These are phyloP conservation scores for Echiichthys vipera DNA, from an alignment of 2,797 vertebrate species.

Conservation along the genomic window DNA sequence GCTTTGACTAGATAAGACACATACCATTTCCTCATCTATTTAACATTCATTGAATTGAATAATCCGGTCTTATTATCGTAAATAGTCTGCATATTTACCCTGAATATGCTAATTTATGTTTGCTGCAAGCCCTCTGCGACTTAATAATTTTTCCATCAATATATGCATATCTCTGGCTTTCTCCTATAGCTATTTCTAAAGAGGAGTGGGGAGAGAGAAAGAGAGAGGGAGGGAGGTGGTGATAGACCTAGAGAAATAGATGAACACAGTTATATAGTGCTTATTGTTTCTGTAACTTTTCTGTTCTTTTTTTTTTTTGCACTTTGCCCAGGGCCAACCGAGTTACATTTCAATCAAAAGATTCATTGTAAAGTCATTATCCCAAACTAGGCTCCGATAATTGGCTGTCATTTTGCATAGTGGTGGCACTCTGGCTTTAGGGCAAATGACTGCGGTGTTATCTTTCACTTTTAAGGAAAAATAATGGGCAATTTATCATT, in stretches of 20 bases:
- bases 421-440: conserved; percentile 88
- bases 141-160: conserved; percentile 87
- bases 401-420: conserved; percentile 92
- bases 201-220: conserved; percentile 56
- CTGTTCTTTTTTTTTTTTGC: conserved; percentile 61
- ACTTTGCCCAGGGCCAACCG: conserved; percentile 85
- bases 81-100: conserved; percentile 99
- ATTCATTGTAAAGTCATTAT: conserved; percentile 91
- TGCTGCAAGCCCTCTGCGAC: conserved; percentile 92
- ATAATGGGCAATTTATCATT: conserved; percentile 93
- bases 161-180: conserved; percentile 79
- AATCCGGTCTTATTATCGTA: conserved; percentile 99
- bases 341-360: conserved; percentile 92
- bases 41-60: conserved; percentile 99
- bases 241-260: conserved; percentile 45
- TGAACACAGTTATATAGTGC: conserved; percentile 81
- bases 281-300: conserved; percentile 88
- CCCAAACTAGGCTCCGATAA: conserved; percentile 87
- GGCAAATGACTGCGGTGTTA: conserved; percentile 90
- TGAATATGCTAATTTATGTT: conserved; percentile 99
- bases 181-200: conserved; percentile 76
- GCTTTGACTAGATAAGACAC: conserved; percentile 92
- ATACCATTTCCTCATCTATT: conserved; percentile 93
- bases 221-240: conserved; percentile 32
- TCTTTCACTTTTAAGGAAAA: conserved; percentile 90